Evolutionary conservation across 2,797 vertebrate species (phyloP).

Genomic region (Chelon auratus): DNA sequence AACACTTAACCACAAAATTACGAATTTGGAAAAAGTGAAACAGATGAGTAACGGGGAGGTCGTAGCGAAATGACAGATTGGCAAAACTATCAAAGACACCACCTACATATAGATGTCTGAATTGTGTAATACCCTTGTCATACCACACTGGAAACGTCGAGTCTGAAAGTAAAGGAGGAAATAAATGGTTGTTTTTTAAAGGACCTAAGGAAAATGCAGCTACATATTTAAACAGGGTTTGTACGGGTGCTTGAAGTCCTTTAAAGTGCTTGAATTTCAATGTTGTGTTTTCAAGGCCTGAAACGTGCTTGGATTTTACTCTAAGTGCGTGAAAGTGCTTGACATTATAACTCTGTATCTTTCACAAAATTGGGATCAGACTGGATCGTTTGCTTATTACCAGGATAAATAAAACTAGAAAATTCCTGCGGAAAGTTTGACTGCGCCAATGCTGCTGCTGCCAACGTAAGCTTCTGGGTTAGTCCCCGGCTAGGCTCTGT

Average conservation of each 20-base stretch:
- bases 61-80: neutral
- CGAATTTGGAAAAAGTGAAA: conserved; percentile 25
- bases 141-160: conserved; percentile 17
- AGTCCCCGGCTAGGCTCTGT: too few relatives aligned
- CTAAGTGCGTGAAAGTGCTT: too few relatives aligned
- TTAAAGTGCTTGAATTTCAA: too few relatives aligned
- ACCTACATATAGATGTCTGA: neutral
- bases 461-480: too few relatives aligned
- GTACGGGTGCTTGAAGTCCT: neutral
- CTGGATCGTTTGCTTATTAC: too few relatives aligned
- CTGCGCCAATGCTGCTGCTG: too few relatives aligned
- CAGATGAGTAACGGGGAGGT: conserved; percentile 1
- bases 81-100: conserved; percentile 16
- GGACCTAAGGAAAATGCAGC: conserved; percentile 8
- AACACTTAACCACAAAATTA: neutral
- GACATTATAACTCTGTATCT: too few relatives aligned
- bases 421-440: too few relatives aligned
- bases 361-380: too few relatives aligned
- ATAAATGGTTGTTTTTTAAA: conserved; percentile 30
- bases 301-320: too few relatives aligned
- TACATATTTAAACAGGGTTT: conserved; percentile 11
- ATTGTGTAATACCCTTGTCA: conserved; percentile 7
- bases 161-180: conserved; percentile 12
- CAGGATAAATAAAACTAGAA: too few relatives aligned
- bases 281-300: too few relatives aligned